These are phyloP conservation scores for Neosilurus hyrtlii DNA, from an alignment of 2,797 vertebrate genomes.

Conservation along the genomic window DNA sequence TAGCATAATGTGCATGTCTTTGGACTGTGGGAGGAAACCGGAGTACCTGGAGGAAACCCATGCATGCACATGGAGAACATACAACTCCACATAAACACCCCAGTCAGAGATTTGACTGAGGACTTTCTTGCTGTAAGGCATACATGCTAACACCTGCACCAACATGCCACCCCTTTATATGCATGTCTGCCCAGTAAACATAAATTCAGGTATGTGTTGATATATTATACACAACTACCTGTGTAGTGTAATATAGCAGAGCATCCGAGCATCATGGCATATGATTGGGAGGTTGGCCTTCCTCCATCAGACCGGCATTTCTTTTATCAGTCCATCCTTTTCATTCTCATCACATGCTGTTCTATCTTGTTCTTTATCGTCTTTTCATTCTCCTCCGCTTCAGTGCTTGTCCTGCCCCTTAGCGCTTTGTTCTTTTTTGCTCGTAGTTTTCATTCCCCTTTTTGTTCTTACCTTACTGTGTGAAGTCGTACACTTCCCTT, in stretches of 20 bases:
- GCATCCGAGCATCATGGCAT: not conserved
- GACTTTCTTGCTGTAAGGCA: too few species aligned
- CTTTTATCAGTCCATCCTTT: constrained; percentile 37
- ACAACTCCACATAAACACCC: too few species aligned
- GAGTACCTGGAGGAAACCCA: too few species aligned
- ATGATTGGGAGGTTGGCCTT: constrained; percentile 4
- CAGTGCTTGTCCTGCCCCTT: constrained; percentile 14
- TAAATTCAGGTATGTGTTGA: not conserved
- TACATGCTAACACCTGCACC: too few species aligned
- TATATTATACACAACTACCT: constrained; percentile 11
- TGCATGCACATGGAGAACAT: too few species aligned
- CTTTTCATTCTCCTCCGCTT: constrained; percentile 7
- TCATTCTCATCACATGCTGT: constrained; percentile 31
- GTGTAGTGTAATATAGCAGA: not conserved
- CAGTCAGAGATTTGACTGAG: too few species aligned
- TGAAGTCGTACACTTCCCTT: not conserved
- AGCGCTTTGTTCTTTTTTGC: not conserved
- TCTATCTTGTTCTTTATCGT: constrained; percentile 21
- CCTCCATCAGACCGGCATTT: constrained; percentile 41
- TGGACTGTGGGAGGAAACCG: too few species aligned
- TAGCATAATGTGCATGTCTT: too few species aligned
- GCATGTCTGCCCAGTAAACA: not conserved
- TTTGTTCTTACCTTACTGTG: not conserved
- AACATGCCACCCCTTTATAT: not conserved
- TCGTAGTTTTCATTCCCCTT: not conserved